phyloP scores from a whole-genome alignment of 2,113 vertebrate genomes.

The Triplophysa dalaica region DNA sequence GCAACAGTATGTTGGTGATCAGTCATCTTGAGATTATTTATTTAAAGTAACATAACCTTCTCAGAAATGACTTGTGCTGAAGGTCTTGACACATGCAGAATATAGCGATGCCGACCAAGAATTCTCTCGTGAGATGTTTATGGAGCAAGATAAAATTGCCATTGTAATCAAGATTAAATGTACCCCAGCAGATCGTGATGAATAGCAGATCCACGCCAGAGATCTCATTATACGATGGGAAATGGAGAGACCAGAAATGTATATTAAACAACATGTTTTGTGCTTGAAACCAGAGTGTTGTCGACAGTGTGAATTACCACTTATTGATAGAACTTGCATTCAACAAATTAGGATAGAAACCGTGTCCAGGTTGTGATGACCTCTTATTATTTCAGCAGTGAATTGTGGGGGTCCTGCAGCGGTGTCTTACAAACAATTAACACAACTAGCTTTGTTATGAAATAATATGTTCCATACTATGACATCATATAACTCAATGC shows the following conservation, averaged over 20 bases:
- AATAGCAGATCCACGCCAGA: slow-evolving; percentile 12
- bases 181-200: slow-evolving; percentile 23
- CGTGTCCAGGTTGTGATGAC: slow-evolving; percentile 3
- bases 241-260: slow-evolving; percentile 4
- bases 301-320: slow-evolving; percentile 18
- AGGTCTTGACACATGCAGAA: not conserved
- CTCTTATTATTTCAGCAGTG: slow-evolving; percentile 23
- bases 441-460: slow-evolving; percentile 30
- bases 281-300: not conserved
- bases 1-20: slow-evolving; percentile 7
- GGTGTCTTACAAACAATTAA: slow-evolving; percentile 15
- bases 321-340: slow-evolving; percentile 9
- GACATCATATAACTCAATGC: not conserved
- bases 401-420: not conserved
- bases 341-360: slow-evolving; percentile 8
- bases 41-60: slow-evolving; percentile 20
- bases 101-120: slow-evolving; percentile 16
- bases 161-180: slow-evolving; percentile 35
- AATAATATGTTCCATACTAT: slow-evolving; percentile 6
- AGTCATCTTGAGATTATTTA: slow-evolving; percentile 26
- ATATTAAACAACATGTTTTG: slow-evolving; percentile 6
- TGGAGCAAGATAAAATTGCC: slow-evolving; percentile 29
- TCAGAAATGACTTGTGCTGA: not conserved
- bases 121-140: slow-evolving; percentile 27
- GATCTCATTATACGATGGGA: slow-evolving; percentile 18